These are phyloP conservation scores for Cryptoprocta ferox DNA, from an alignment of 2,797 vertebrate genomes.

Conservation along the genomic window DNA sequence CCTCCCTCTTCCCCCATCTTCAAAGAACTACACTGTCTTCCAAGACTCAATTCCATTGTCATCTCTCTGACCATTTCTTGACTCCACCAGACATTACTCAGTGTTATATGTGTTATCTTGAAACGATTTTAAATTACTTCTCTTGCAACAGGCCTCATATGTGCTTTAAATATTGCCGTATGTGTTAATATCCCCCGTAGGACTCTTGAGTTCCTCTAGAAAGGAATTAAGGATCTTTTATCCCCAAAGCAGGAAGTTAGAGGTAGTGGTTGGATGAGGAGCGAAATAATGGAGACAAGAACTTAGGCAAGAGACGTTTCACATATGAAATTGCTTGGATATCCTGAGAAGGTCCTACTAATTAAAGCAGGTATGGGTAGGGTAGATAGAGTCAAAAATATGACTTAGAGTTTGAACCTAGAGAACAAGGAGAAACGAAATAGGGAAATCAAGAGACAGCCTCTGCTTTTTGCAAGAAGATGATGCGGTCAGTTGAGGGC, in stretches of 20 bases:
- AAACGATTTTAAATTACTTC: not conserved
- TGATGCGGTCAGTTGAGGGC: not conserved
- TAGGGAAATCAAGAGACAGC: not conserved
- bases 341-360: not conserved
- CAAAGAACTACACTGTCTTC: not conserved
- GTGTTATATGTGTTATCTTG: not conserved
- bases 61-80: not conserved
- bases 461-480: not conserved
- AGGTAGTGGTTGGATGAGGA: not conserved
- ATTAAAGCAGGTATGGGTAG: not conserved
- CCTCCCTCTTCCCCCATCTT: not conserved
- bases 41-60: not conserved
- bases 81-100: not conserved
- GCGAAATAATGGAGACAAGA: not conserved
- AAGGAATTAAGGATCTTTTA: not conserved
- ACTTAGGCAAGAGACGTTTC: not conserved
- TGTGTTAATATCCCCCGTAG: not conserved
- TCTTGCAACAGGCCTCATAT: not conserved
- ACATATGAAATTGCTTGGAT: not conserved
- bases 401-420: not conserved
- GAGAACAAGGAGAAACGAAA: not conserved
- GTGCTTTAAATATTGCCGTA: not conserved
- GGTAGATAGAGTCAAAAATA: not conserved
- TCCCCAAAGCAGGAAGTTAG: not conserved
- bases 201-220: conserved; percentile 11